A percentile compares a stretch with the other conserved stretches of the same genome.
Evolutionary conservation across 2,888 invertebrate genomes (phyloP).

Genomic region (Tetranychus piercei): DNA sequence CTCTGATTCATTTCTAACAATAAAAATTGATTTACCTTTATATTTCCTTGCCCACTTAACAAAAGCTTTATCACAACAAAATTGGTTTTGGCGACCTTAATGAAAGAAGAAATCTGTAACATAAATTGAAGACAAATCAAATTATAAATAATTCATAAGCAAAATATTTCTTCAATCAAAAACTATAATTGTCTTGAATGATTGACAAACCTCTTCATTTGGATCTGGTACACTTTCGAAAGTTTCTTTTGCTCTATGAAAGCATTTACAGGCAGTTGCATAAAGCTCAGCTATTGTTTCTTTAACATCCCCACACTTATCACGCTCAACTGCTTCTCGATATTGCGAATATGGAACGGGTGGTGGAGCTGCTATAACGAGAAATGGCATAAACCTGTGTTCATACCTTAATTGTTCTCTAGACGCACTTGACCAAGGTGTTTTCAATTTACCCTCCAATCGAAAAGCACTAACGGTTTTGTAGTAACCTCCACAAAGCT

Average conservation of each 20-base stretch:
- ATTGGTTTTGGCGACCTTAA: conserved; percentile 84
- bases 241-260: conserved; percentile 69
- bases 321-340: conserved; percentile 47
- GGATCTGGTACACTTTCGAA: conserved; percentile 62
- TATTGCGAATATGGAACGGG: conserved; percentile 76
- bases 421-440: conserved; percentile 73
- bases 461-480: conserved; percentile 41
- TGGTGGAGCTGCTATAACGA: conserved; percentile 65
- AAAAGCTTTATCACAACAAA: conserved; percentile 81
- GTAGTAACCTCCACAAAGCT: conserved; percentile 83
- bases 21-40: conserved; percentile 34
- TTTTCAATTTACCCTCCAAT: conserved; percentile 58
- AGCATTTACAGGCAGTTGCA: conserved; percentile 68
- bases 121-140: neutral
- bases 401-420: conserved; percentile 83
- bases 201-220: conserved; percentile 49
- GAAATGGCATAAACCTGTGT: conserved; percentile 77
- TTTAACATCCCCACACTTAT: conserved; percentile 28
- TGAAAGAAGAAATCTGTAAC: conserved; percentile 36
- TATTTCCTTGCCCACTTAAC: conserved; percentile 74
- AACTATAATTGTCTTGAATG: conserved; percentile 12
- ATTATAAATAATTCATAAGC: neutral
- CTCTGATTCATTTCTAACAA: no score
- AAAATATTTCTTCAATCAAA: neutral
- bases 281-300: conserved; percentile 38